These are phyloP conservation scores for Ganaspis brasiliensis DNA, from an alignment of 2,888 invertebrate species.

Conservation along the genomic window DNA sequence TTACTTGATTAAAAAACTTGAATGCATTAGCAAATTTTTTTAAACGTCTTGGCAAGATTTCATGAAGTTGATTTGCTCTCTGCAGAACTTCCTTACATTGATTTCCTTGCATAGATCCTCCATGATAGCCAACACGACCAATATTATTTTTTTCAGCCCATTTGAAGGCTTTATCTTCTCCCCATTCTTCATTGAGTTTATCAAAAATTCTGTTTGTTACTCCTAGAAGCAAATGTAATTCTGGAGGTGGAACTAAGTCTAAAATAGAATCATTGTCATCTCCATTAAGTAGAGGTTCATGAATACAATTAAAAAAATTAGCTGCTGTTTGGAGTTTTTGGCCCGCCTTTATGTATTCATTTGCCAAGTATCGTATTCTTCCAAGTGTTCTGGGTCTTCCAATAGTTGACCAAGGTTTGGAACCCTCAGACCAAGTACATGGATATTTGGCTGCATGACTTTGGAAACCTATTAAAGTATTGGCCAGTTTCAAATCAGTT, in stretches of 20 bases:
- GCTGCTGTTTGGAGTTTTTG: not conserved
- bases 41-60: conserved; percentile 9
- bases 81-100: not conserved
- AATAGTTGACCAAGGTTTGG: not conserved
- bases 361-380: not conserved
- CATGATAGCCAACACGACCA: conserved; percentile 4
- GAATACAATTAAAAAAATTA: not conserved
- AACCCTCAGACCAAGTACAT: not conserved
- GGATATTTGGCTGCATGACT: conserved; percentile 5
- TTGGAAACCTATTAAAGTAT: not conserved
- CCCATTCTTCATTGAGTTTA: not conserved
- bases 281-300: not conserved
- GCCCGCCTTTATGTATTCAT: conserved; percentile 11
- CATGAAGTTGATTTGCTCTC: not conserved
- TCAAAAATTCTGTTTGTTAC: not conserved
- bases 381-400: not conserved
- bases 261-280: not conserved
- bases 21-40: not conserved
- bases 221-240: not conserved
- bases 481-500: conserved; percentile 3
- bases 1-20: not conserved
- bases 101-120: conserved; percentile 9
- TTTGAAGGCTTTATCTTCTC: not conserved
- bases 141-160: not conserved
- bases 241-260: conserved; percentile 4